Percentiles rank a stretch among this genome's conserved stretches.
Evolutionary conservation across 2,888 invertebrate genomes (phyloP).

Genomic region (Hipparchia sbordonii): DNA sequence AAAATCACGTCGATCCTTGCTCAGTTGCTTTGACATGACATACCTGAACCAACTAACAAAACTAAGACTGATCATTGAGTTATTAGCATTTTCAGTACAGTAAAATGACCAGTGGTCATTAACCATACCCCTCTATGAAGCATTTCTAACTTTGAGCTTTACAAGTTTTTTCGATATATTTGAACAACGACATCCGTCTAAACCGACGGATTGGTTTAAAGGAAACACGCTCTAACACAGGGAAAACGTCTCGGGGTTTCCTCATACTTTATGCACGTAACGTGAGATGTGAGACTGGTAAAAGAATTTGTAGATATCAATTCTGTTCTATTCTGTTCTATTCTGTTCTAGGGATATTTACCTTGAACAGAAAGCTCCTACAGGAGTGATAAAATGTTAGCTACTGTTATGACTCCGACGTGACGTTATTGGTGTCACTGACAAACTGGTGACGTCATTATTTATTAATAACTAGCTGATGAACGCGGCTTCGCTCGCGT

Average conservation of each 20-base stretch:
- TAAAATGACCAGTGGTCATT: too few relatives aligned
- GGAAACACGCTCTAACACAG: not conserved
- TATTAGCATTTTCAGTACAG: too few relatives aligned
- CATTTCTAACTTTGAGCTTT: too few relatives aligned
- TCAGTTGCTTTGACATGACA: too few relatives aligned
- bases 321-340: not conserved
- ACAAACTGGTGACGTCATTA: not conserved
- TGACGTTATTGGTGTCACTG: not conserved
- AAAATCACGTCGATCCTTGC: too few relatives aligned
- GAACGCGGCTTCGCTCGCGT: too few relatives aligned
- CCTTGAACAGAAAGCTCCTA: not conserved
- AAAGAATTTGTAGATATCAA: slow-evolving; percentile 20
- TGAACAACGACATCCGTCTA: not conserved
- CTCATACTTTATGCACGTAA: slow-evolving; percentile 17
- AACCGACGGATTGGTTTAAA: not conserved
- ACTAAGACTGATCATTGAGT: too few relatives aligned
- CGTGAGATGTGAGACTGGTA: slow-evolving; percentile 13
- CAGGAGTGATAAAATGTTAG: not conserved
- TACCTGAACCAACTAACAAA: too few relatives aligned
- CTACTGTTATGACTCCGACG: not conserved
- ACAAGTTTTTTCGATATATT: too few relatives aligned
- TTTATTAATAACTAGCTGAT: too few relatives aligned
- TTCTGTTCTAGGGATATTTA: slow-evolving; percentile 10
- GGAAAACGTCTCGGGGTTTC: slow-evolving; percentile 14
- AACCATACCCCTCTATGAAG: too few relatives aligned